These are phyloP conservation scores for Hemibagrus wyckioides DNA, from an alignment of 2,113 vertebrate genomes.

Conservation along the genomic window DNA sequence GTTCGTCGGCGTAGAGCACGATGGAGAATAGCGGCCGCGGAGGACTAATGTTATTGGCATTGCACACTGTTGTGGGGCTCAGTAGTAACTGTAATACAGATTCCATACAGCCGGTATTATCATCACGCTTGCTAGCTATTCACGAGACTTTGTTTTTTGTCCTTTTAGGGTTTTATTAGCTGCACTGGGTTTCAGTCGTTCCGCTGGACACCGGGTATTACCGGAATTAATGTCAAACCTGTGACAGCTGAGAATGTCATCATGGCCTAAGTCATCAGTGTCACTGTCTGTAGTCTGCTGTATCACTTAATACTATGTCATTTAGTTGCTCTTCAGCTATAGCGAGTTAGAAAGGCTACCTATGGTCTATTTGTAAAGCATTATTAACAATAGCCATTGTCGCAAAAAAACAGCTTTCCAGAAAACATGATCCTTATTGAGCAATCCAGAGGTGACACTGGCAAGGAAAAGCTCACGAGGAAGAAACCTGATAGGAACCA, in stretches of 20 bases:
- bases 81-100: not conserved
- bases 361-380: not conserved
- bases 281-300: not conserved
- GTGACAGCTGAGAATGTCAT: constrained; percentile 14
- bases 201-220: not conserved
- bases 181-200: not conserved
- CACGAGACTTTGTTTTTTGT: not conserved
- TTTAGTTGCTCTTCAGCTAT: not conserved
- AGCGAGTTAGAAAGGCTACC: not conserved
- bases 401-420: not conserved
- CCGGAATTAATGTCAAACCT: not conserved
- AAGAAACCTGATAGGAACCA: not conserved
- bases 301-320: not conserved
- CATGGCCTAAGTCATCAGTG: not conserved
- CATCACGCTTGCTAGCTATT: not conserved
- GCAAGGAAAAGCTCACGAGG: not conserved
- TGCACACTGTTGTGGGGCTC: not conserved
- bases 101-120: not conserved
- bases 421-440: not conserved
- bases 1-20: not conserved
- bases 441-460: no score
- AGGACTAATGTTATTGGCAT: not conserved
- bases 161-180: not conserved
- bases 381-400: not conserved
- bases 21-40: not conserved